Percentiles rank a stretch among this genome's conserved stretches.
Conservation (phyloP, 2,888 invertebrate genomes). For the Diarsia brunnea region DNA sequence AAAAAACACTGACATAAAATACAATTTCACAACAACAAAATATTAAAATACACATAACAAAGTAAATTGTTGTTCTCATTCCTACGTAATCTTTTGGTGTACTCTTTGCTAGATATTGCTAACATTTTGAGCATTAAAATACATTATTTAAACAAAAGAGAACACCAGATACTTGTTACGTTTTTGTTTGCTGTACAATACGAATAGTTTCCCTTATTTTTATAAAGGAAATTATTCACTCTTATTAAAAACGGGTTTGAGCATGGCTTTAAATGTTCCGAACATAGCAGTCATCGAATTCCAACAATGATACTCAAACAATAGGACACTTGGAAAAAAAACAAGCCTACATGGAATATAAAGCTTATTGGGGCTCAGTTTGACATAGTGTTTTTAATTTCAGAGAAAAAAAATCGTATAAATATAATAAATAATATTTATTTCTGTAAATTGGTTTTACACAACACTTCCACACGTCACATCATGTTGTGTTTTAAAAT, state of each 20-base stretch:
- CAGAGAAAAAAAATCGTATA: no score
- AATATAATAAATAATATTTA: neutral
- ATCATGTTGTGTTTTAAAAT: no score
- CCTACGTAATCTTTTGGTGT: conserved; percentile 33
- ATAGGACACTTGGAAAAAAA: neutral
- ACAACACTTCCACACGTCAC: no score
- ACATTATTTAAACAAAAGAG: conserved; percentile 7
- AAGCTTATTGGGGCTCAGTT: conserved; percentile 37
- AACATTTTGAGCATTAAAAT: neutral
- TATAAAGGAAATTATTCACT: conserved; percentile 20
- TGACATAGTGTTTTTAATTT: conserved; percentile 18
- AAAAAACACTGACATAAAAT: no score
- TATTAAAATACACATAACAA: neutral
- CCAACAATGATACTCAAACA: neutral
- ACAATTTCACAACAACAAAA: neutral
- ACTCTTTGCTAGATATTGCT: neutral
- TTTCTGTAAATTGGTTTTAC: no score
- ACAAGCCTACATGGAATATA: conserved; percentile 36
- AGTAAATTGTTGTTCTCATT: conserved; percentile 44
- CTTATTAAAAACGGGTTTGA: conserved; percentile 50
- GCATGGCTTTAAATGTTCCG: conserved; percentile 76
- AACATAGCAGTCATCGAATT: conserved; percentile 20
- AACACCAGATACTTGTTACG: conserved; percentile 26
- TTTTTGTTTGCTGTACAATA: conserved; percentile 55
- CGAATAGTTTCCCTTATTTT: conserved; percentile 26